Percentiles rank a stretch among this genome's conserved stretches.
phyloP scores from a whole-genome alignment of 2,888 invertebrate genomes.

The Drosophila rellima region DNA sequence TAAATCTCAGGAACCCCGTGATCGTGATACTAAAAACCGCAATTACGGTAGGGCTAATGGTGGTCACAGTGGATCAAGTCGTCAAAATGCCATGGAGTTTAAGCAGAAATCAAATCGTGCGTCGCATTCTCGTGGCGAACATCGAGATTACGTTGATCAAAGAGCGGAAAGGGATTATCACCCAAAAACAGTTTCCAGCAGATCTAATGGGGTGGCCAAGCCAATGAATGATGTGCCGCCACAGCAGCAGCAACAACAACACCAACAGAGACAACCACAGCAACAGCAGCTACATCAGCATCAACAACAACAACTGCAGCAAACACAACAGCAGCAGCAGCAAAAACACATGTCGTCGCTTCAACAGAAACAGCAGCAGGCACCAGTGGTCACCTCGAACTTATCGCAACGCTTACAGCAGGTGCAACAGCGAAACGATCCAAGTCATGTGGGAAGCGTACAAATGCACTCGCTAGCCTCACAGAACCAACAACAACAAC shows the following conservation, averaged over 20 bases:
- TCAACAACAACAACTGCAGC: slow-evolving; percentile 44
- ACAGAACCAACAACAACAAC: slow-evolving; percentile 75
- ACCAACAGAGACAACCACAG: slow-evolving; percentile 38
- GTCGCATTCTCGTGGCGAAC: slow-evolving; percentile 38
- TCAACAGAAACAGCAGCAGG: slow-evolving; percentile 39
- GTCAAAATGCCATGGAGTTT: slow-evolving; percentile 84
- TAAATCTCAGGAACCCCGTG: slow-evolving; percentile 39
- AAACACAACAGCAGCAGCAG: slow-evolving; percentile 34
- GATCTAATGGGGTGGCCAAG: slow-evolving; percentile 44
- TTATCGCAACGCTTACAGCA: slow-evolving; percentile 84
- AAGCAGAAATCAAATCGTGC: slow-evolving; percentile 77
- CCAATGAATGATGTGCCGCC: slow-evolving; percentile 48
- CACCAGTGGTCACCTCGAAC: slow-evolving; percentile 67
- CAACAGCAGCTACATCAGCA: slow-evolving; percentile 39
- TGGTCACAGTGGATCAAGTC: slow-evolving; percentile 40
- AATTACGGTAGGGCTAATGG: slow-evolving; percentile 59
- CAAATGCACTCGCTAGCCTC: slow-evolving; percentile 85
- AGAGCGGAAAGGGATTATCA: slow-evolving; percentile 56
- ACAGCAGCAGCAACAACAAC: slow-evolving; percentile 54
- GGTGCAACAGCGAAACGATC: slow-evolving; percentile 85
- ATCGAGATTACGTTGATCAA: slow-evolving; percentile 50
- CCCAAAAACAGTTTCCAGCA: slow-evolving; percentile 23
- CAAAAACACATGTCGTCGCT: slow-evolving; percentile 36
- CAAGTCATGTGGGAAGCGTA: slow-evolving; percentile 85
- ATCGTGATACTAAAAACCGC: slow-evolving; percentile 55